Evolutionary conservation across 2,113 vertebrate species (phyloP).

Genomic region (Brevimyrus niger): DNA sequence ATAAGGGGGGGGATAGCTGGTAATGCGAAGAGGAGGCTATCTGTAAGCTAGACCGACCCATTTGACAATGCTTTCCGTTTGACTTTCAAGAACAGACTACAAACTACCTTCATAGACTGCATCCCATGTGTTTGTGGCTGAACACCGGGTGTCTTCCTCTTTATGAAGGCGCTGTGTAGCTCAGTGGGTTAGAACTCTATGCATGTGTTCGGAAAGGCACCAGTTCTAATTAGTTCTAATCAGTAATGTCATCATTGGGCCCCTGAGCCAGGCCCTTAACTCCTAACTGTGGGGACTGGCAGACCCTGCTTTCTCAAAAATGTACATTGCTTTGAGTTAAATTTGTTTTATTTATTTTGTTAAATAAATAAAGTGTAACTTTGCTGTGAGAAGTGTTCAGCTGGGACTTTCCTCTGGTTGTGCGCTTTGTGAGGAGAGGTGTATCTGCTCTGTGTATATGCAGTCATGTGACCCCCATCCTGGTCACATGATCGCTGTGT

Average conservation of each 20-base stretch:
- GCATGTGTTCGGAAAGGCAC: neutral
- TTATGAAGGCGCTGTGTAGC: neutral
- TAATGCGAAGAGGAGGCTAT: too few relatives aligned
- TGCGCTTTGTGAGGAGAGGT: neutral
- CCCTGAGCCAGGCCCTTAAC: neutral
- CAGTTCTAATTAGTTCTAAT: too few relatives aligned
- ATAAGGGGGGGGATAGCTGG: too few relatives aligned
- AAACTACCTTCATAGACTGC: too few relatives aligned
- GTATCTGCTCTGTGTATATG: neutral
- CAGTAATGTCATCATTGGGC: neutral
- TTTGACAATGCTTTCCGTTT: too few relatives aligned
- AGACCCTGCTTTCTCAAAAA: neutral
- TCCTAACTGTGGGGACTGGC: neutral
- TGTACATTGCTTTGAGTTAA: neutral
- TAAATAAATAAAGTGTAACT: neutral
- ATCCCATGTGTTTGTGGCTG: neutral
- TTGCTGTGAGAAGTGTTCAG: neutral
- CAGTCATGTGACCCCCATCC: neutral
- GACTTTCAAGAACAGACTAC: too few relatives aligned
- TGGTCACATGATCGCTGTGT: too few relatives aligned
- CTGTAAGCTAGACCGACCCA: neutral
- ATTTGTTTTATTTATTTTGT: neutral
- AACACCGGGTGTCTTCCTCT: neutral
- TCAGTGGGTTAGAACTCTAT: neutral
- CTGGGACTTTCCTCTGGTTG: neutral